A percentile compares a stretch with the other conserved stretches of the same genome.
phyloP scores from a whole-genome alignment of 2,113 vertebrate species.

The Cyanoramphus novaezelandiae region DNA sequence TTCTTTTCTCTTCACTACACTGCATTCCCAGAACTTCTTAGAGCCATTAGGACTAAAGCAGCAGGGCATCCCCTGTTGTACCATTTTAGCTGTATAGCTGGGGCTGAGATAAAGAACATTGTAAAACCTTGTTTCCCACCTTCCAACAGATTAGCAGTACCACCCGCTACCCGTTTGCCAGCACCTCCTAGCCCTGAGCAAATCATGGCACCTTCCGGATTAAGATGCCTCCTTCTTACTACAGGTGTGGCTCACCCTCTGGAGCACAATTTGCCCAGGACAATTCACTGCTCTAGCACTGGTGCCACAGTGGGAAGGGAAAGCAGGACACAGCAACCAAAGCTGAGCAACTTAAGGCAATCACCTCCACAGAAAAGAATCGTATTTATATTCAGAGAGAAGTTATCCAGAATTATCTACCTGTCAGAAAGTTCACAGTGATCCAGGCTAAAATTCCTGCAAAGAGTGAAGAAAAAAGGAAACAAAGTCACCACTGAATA shows the following conservation, averaged over 20 bases:
- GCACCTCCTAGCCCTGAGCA: not conserved
- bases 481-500: constrained; percentile 14
- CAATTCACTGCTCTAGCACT: not conserved
- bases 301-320: not conserved
- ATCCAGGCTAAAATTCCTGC: constrained; percentile 96
- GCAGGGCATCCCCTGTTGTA: not conserved
- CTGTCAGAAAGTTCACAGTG: constrained; percentile 98
- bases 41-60: not conserved
- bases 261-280: not conserved
- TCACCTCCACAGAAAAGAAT: not conserved
- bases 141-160: not conserved
- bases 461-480: constrained; percentile 39
- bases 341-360: not conserved
- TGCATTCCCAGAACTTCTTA: not conserved
- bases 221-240: not conserved
- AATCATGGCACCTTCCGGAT: not conserved
- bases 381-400: not conserved
- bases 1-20: not conserved
- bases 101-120: not conserved
- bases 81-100: not conserved
- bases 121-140: not conserved
- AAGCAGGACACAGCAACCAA: not conserved
- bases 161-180: not conserved
- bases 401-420: constrained; percentile 72
- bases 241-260: not conserved